Conservation (phyloP, 2,888 invertebrate species). For the Lasioglossum vierecki region DNA sequence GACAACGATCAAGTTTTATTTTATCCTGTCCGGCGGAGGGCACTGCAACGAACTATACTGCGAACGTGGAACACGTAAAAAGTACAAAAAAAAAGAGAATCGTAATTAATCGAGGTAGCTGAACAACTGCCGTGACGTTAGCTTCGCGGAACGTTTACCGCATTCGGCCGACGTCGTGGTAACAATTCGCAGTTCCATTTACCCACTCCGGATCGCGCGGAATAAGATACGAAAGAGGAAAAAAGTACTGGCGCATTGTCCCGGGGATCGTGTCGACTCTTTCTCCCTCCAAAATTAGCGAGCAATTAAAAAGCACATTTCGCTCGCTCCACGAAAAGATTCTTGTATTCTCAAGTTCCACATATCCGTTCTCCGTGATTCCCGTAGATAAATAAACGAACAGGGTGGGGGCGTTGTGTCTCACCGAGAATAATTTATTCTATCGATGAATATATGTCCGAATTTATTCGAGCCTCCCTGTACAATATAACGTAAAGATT, state of each 20-base stretch:
- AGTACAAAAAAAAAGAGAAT: background rate
- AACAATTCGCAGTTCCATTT: slow-evolving; percentile 12
- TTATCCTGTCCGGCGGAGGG: background rate
- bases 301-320: background rate
- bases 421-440: background rate
- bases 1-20: background rate
- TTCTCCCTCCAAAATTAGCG: background rate
- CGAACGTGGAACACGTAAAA: background rate
- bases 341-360: no score
- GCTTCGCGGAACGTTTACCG: background rate
- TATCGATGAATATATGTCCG: background rate
- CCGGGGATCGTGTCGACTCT: background rate
- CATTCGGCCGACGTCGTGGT: background rate
- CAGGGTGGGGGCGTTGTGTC: no score
- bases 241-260: background rate
- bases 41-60: background rate
- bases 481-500: background rate
- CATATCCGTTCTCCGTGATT: no score
- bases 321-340: background rate
- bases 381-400: no score
- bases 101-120: background rate
- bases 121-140: slow-evolving; percentile 2
- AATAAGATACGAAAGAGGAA: background rate
- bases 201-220: background rate
- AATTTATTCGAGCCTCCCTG: background rate